A percentile compares a stretch with the other conserved stretches of the same genome.
phyloP scores from a whole-genome alignment of 2,797 vertebrate species.

The Paramormyrops hopkinsi region DNA sequence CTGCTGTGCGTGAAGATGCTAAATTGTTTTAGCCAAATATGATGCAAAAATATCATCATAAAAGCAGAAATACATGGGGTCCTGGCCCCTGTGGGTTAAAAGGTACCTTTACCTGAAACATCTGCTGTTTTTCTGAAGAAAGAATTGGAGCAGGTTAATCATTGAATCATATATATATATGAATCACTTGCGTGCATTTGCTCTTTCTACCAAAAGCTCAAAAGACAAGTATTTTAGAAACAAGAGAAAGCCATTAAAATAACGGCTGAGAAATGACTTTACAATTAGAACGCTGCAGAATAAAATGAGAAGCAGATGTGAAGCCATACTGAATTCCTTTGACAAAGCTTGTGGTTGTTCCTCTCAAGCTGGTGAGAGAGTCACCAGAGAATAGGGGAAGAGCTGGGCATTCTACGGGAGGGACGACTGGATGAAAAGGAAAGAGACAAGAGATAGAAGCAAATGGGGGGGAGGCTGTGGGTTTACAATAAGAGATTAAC shows the following conservation, averaged over 20 bases:
- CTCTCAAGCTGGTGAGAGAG: slow-evolving; percentile 54
- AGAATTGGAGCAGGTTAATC: slow-evolving; percentile 42
- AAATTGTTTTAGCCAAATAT: slow-evolving; percentile 49
- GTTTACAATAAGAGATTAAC: slow-evolving; percentile 68
- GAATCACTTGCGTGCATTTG: background rate
- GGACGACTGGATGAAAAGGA: slow-evolving; percentile 52
- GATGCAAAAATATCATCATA: slow-evolving; percentile 52
- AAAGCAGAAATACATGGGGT: slow-evolving; percentile 53
- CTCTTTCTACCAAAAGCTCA: slow-evolving; percentile 23
- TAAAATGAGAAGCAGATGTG: slow-evolving; percentile 72
- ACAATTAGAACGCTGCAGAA: slow-evolving; percentile 58
- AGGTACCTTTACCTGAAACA: slow-evolving; percentile 52
- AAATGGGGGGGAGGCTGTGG: slow-evolving; percentile 27
- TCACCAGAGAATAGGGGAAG: slow-evolving; percentile 62
- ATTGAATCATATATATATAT: slow-evolving; percentile 33
- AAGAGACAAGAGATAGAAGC: slow-evolving; percentile 29
- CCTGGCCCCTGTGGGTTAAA: slow-evolving; percentile 51
- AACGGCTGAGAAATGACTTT: slow-evolving; percentile 55
- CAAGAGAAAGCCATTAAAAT: slow-evolving; percentile 48
- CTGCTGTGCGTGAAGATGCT: slow-evolving; percentile 52
- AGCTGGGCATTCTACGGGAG: slow-evolving; percentile 55
- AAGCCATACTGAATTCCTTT: slow-evolving; percentile 59
- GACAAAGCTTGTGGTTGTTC: slow-evolving; percentile 62
- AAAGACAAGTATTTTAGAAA: slow-evolving; percentile 38
- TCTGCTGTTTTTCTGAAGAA: slow-evolving; percentile 28